Percentiles rank a stretch among this genome's conserved stretches.
Conservation (phyloP, 2,888 invertebrate species). For the Tubiluchus corallicola region DNA sequence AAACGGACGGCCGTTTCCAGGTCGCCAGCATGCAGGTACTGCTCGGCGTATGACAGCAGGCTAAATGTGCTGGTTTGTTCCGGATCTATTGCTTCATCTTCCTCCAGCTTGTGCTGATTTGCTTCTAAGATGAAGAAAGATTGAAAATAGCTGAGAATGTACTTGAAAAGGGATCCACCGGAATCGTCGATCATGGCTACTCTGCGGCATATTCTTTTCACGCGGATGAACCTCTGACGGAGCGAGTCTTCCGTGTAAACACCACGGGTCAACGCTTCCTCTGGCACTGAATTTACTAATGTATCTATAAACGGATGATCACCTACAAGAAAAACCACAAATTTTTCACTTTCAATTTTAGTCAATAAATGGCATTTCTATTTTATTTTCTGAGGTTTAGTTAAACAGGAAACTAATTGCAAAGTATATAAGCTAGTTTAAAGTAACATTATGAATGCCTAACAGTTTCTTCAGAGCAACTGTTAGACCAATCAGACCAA, state of each 20-base stretch:
- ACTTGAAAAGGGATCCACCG: conserved; percentile 54
- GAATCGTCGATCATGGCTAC: conserved; percentile 69
- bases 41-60: conserved; percentile 57
- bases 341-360: too few species aligned
- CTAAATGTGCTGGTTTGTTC: conserved; percentile 55
- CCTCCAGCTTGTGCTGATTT: conserved; percentile 27
- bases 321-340: conserved; percentile 12
- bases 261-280: conserved; percentile 53
- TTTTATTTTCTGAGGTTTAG: too few species aligned
- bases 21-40: conserved; percentile 72
- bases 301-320: conserved; percentile 56
- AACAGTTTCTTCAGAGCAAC: too few species aligned
- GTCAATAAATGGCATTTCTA: too few species aligned
- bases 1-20: conserved; percentile 54
- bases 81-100: conserved; percentile 17
- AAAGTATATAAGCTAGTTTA: too few species aligned
- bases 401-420: too few species aligned
- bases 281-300: conserved; percentile 51
- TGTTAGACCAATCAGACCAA: too few species aligned
- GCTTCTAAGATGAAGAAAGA: conserved; percentile 44
- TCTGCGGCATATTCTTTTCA: conserved; percentile 50
- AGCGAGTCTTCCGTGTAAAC: conserved; percentile 73
- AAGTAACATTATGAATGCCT: too few species aligned
- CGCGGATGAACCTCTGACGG: conserved; percentile 55
- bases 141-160: conserved; percentile 58